Conservation (phyloP, 1,140 invertebrate species). For the Proctacanthus coquilletti region DNA sequence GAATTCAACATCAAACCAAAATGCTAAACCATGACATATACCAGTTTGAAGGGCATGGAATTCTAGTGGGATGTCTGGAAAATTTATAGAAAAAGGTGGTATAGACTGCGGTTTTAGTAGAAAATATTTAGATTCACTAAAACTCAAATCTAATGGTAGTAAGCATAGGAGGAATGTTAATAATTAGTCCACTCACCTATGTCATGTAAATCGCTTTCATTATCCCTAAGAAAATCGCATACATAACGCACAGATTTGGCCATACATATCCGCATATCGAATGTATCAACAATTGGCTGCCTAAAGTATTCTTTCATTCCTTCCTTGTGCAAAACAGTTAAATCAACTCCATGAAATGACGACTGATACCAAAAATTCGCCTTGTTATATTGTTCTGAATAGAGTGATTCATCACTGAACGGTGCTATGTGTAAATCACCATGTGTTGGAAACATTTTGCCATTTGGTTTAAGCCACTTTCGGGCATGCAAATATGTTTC, state of each 20-base stretch:
- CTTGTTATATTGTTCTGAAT: slow-evolving; percentile 97
- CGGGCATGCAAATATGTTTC: slow-evolving; percentile 98
- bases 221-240: slow-evolving; percentile 88
- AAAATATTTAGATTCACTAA: too few species aligned
- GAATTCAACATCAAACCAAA: slow-evolving; percentile 99
- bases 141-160: too few species aligned
- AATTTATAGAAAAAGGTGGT: slow-evolving; percentile 3
- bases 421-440: slow-evolving; percentile 97
- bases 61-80: slow-evolving; percentile 77
- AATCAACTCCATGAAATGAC: slow-evolving; percentile 94
- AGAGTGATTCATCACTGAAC: slow-evolving; percentile 94
- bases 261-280: slow-evolving; percentile 95
- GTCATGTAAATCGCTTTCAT: slow-evolving; percentile 87
- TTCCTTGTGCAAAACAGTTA: slow-evolving; percentile 75
- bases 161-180: not conserved
- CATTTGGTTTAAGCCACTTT: slow-evolving; percentile 88
- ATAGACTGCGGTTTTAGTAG: too few species aligned
- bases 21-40: slow-evolving; percentile 92
- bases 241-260: slow-evolving; percentile 86
- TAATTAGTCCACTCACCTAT: slow-evolving; percentile 65
- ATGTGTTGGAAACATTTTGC: slow-evolving; percentile 90
- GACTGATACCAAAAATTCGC: slow-evolving; percentile 98
- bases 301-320: slow-evolving; percentile 97
- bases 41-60: slow-evolving; percentile 87
- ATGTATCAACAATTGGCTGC: slow-evolving; percentile 98